phyloP scores from a whole-genome alignment of 2,888 invertebrate genomes.

The Cyclophora punctaria region DNA sequence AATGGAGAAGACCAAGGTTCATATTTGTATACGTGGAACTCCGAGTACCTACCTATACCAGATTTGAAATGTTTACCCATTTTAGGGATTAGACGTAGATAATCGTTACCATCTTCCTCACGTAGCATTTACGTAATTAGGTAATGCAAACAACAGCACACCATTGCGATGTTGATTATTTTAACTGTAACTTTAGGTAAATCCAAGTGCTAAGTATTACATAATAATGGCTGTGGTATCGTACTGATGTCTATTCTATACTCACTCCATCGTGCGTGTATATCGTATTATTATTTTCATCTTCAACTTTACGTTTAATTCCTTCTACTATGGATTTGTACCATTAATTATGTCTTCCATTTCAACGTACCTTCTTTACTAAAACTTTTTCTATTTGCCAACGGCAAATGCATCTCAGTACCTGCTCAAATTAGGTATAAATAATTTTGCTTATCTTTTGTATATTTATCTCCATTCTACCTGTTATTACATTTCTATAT shows the following conservation, averaged over 20 bases:
- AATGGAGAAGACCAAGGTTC: slow-evolving; percentile 21
- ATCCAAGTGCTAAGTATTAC: slow-evolving; percentile 66
- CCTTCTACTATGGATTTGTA: slow-evolving; percentile 48
- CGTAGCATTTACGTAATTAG: slow-evolving; percentile 18
- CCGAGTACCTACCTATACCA: slow-evolving; percentile 2
- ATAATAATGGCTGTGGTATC: slow-evolving; percentile 72
- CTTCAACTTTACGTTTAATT: slow-evolving; percentile 37
- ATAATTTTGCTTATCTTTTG: slow-evolving; percentile 1
- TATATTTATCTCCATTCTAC: too few species aligned
- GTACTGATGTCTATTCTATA: slow-evolving; percentile 64
- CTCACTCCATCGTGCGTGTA: slow-evolving; percentile 46
- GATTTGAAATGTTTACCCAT: slow-evolving; percentile 1
- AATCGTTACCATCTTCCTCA: slow-evolving; percentile 14
- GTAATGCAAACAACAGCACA: slow-evolving; percentile 14
- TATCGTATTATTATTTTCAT: slow-evolving; percentile 38
- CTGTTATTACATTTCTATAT: too few species aligned
- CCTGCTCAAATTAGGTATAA: slow-evolving; percentile 55
- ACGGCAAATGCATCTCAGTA: slow-evolving; percentile 42
- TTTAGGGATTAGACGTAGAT: slow-evolving; percentile 13
- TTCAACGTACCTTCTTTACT: slow-evolving; percentile 49
- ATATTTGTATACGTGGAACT: slow-evolving; percentile 45
- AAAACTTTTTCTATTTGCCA: slow-evolving; percentile 39
- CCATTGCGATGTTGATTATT: slow-evolving; percentile 36
- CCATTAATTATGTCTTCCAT: slow-evolving; percentile 70
- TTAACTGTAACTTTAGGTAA: slow-evolving; percentile 43